A percentile compares a stretch with the other conserved stretches of the same genome.
These are phyloP conservation scores for Sebastes diploproa DNA, from an alignment of 2,797 vertebrate genomes.

Conservation along the genomic window DNA sequence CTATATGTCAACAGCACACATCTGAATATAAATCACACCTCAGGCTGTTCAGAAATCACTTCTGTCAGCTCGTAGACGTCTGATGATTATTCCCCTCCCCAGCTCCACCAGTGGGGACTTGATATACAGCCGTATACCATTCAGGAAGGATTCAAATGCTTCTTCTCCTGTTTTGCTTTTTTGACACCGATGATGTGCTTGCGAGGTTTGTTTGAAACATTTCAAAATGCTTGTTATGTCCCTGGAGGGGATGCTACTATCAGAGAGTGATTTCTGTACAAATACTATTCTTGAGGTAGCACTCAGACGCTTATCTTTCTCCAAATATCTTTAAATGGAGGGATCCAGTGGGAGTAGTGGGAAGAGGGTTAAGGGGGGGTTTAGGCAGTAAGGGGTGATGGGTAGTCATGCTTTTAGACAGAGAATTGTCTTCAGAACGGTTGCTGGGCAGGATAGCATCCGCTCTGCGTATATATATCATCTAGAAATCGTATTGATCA, in stretches of 20 bases:
- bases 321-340: slow-evolving; percentile 24
- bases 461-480: slow-evolving; percentile 38
- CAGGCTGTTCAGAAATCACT: slow-evolving; percentile 28
- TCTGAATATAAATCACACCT: background rate
- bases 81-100: slow-evolving; percentile 24
- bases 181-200: slow-evolving; percentile 14
- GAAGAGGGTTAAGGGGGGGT: background rate
- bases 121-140: slow-evolving; percentile 14
- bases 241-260: slow-evolving; percentile 53
- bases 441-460: background rate
- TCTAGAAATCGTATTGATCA: slow-evolving; percentile 53
- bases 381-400: background rate
- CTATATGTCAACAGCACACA: background rate
- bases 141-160: slow-evolving; percentile 22
- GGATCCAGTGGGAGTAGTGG: slow-evolving; percentile 16
- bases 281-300: slow-evolving; percentile 38
- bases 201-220: slow-evolving; percentile 46
- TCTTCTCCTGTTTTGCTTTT: slow-evolving; percentile 19
- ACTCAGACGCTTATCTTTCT: slow-evolving; percentile 20
- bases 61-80: slow-evolving; percentile 23
- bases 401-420: background rate
- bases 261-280: slow-evolving; percentile 46
- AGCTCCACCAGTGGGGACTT: slow-evolving; percentile 12
- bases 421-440: background rate
- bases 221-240: slow-evolving; percentile 54